Evolutionary conservation across 2,888 invertebrate genomes (phyloP).

Genomic region (Liodrosophila aerea): DNA sequence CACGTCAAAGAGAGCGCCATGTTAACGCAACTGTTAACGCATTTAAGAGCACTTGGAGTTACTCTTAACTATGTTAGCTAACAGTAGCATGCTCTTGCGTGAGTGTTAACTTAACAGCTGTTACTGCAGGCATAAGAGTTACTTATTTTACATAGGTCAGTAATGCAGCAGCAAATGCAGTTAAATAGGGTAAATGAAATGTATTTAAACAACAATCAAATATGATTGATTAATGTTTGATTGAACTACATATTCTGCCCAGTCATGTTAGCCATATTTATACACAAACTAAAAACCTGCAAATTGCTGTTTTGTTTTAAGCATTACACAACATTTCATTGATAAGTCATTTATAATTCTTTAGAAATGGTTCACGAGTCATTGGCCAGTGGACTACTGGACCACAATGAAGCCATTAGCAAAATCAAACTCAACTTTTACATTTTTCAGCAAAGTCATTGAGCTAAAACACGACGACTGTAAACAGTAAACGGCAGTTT

Average conservation of each 20-base stretch:
- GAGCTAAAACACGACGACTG: neutral
- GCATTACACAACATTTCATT: slow-evolving; percentile 16
- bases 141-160: slow-evolving; percentile 56
- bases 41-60: slow-evolving; percentile 35
- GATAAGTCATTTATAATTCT: slow-evolving; percentile 5
- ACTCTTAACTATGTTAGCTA: neutral
- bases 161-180: slow-evolving; percentile 43
- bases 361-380: slow-evolving; percentile 24
- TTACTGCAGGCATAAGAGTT: slow-evolving; percentile 17
- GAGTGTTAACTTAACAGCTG: slow-evolving; percentile 5
- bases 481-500: too few species aligned
- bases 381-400: slow-evolving; percentile 12
- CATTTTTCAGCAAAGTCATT: slow-evolving; percentile 49
- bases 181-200: too few species aligned
- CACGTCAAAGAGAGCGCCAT: slow-evolving; percentile 22
- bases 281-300: slow-evolving; percentile 12
- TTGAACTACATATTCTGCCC: slow-evolving; percentile 20
- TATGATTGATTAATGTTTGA: too few species aligned
- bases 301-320: slow-evolving; percentile 40
- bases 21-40: slow-evolving; percentile 17
- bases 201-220: neutral
- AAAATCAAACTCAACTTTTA: slow-evolving; percentile 26
- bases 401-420: slow-evolving; percentile 27
- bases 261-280: slow-evolving; percentile 5
- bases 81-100: slow-evolving; percentile 30